Evolutionary conservation across 2,797 vertebrate species (phyloP).

Genomic region (Dryobates pubescens): DNA sequence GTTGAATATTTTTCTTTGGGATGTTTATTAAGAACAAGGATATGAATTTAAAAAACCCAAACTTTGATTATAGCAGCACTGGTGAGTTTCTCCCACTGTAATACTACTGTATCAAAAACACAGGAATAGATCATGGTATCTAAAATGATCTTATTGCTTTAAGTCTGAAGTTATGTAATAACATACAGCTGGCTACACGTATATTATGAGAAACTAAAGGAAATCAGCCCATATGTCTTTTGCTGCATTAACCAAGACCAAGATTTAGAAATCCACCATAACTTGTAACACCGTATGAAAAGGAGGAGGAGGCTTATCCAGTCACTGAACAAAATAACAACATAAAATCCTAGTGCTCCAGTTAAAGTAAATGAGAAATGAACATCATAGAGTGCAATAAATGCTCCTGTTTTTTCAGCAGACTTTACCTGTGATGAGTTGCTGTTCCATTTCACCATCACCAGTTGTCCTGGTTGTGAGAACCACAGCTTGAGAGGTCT

Average conservation of each 20-base stretch:
- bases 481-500: background rate
- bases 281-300: constrained; percentile 38
- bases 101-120: constrained; percentile 60
- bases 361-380: constrained; percentile 8
- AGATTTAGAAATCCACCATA: constrained; percentile 59
- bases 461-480: background rate
- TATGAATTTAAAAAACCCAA: constrained; percentile 70
- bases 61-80: constrained; percentile 54
- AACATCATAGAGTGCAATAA: background rate
- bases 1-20: constrained; percentile 76
- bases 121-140: constrained; percentile 60
- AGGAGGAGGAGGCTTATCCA: constrained; percentile 7
- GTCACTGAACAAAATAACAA: background rate
- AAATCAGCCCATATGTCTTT: constrained; percentile 66
- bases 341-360: background rate
- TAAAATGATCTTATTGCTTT: constrained; percentile 57
- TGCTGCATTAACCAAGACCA: constrained; percentile 65
- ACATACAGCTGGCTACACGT: constrained; percentile 60
- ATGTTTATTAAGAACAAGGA: constrained; percentile 78
- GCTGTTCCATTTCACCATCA: background rate
- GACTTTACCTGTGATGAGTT: background rate
- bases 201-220: constrained; percentile 56
- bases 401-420: background rate
- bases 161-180: constrained; percentile 71
- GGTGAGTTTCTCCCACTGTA: constrained; percentile 58